Conservation (phyloP, 2,888 invertebrate genomes). For the Stenolophus ochropezus region DNA sequence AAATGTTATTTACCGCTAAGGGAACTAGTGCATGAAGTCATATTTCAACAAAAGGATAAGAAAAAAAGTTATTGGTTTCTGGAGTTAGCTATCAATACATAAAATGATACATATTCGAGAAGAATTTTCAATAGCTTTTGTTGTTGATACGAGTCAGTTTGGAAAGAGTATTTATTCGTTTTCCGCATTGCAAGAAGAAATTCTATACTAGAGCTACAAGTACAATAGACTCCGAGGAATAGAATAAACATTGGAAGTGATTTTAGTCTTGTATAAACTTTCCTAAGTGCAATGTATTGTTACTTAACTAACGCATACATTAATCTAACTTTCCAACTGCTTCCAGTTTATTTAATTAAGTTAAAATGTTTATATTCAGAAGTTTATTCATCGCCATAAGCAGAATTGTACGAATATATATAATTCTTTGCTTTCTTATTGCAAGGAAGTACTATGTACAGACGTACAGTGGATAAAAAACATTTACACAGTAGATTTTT, state of each 20-base stretch:
- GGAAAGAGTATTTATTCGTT: background rate
- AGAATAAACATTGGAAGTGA: background rate
- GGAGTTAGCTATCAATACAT: too few species aligned
- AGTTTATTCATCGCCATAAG: too few species aligned
- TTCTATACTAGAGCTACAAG: background rate
- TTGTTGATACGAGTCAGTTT: background rate
- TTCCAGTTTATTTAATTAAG: background rate
- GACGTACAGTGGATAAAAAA: too few species aligned
- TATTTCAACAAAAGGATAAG: too few species aligned
- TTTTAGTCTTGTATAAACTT: background rate
- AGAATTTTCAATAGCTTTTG: background rate
- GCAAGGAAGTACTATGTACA: too few species aligned
- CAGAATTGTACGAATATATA: too few species aligned
- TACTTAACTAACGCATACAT: background rate
- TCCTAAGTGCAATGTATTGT: background rate
- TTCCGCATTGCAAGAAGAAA: background rate
- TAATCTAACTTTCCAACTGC: background rate
- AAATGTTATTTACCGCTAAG: too few species aligned
- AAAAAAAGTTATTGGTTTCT: too few species aligned
- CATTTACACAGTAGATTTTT: too few species aligned
- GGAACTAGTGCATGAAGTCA: too few species aligned
- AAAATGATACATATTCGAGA: too few species aligned
- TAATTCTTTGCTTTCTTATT: too few species aligned
- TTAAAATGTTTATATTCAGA: background rate
- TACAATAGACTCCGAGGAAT: background rate